Evolutionary conservation across 2,113 vertebrate species (phyloP).

Genomic region (Hippocampus barbouri): DNA sequence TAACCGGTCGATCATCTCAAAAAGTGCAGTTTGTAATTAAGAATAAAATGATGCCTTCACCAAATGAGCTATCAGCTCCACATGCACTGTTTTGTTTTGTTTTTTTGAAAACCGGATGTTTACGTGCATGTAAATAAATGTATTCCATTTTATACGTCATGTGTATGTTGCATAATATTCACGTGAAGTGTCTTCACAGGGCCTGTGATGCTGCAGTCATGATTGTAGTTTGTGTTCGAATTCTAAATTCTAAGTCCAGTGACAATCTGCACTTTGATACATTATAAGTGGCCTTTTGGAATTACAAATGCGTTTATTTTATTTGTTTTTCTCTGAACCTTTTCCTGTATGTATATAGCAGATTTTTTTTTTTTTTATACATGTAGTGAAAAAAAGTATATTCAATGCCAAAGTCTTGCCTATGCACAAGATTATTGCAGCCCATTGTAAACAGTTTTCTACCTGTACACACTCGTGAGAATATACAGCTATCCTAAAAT

Average conservation of each 20-base stretch:
- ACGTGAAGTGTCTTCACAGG: constrained; percentile 21
- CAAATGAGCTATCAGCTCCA: neutral
- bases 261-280: constrained; percentile 5
- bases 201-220: constrained; percentile 12
- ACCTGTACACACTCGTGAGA: constrained; percentile 12
- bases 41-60: constrained; percentile 45
- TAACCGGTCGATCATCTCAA: constrained; percentile 55
- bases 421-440: constrained; percentile 31
- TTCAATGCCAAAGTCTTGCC: constrained; percentile 17
- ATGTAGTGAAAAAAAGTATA: constrained; percentile 31
- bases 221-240: neutral
- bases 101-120: too few relatives aligned
- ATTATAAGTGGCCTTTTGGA: neutral
- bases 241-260: neutral
- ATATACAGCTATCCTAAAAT: constrained; percentile 3
- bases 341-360: constrained; percentile 14
- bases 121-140: too few relatives aligned
- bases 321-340: constrained; percentile 19
- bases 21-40: constrained; percentile 27
- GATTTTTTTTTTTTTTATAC: constrained; percentile 3
- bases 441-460: constrained; percentile 7
- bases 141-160: neutral
- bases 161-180: neutral
- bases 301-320: neutral
- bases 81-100: neutral